Evolutionary conservation across 2,797 vertebrate genomes (phyloP).

Genomic region (Phoxinus dragarum): DNA sequence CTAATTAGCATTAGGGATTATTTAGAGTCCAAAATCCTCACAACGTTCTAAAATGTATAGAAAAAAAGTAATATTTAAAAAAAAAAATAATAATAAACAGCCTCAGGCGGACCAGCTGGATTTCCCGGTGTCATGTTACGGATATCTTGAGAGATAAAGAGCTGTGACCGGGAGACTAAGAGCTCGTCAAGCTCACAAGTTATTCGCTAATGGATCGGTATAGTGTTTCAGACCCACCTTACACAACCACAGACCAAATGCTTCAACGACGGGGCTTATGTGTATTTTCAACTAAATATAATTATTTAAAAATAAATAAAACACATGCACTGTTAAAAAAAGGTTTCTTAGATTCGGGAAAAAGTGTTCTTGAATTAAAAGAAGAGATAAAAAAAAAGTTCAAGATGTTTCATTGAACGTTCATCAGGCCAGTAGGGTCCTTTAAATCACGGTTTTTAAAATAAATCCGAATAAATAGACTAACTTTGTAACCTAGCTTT

Average conservation of each 20-base stretch:
- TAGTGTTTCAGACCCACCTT: slow-evolving; percentile 79
- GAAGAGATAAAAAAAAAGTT: not conserved
- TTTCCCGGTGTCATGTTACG: slow-evolving; percentile 85
- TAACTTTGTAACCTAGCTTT: not conserved
- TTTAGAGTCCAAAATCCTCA: not conserved
- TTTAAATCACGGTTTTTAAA: not conserved
- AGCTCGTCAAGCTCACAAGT: slow-evolving; percentile 89
- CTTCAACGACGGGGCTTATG: not conserved
- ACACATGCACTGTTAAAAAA: not conserved
- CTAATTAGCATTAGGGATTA: slow-evolving; percentile 31
- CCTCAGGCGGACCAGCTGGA: slow-evolving; percentile 38
- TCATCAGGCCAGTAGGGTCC: not conserved
- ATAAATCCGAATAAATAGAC: not conserved
- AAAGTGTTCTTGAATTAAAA: not conserved
- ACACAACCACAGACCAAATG: slow-evolving; percentile 11
- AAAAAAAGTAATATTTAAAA: slow-evolving; percentile 7
- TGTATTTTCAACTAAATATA: not conserved
- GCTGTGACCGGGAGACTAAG: slow-evolving; percentile 93
- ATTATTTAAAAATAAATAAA: not conserved
- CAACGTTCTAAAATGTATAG: not conserved
- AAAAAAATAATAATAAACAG: not conserved
- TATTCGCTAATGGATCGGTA: slow-evolving; percentile 98
- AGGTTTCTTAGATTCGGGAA: not conserved
- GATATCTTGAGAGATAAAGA: slow-evolving; percentile 92
- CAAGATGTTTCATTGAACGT: not conserved